Evolutionary conservation across 2,113 vertebrate genomes (phyloP), one percentile per base, ranked within the genome.

Genomic region (Lagopus leucura): DNA sequence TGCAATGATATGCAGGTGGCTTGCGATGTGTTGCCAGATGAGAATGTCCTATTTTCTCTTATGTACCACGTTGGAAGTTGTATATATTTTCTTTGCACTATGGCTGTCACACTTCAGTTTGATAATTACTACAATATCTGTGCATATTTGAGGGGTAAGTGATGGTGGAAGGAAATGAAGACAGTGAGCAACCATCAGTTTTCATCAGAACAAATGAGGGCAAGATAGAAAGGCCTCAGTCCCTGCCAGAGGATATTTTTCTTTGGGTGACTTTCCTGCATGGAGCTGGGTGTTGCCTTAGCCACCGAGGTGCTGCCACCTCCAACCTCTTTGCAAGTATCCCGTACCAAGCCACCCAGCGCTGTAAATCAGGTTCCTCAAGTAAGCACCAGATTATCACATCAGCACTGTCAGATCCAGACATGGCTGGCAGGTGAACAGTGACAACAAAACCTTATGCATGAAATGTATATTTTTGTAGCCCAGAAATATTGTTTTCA

Each of bases 1-100:
- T 3, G n/a, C 17, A 32, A 3, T 1, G 1, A 7, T 5, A 6
- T 18, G 20, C 24, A 5, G 8, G 6, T 63, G 64, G 11, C 24
- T 66, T 71, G 4, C 13, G 34, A 38, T 18, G 3, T 48, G 15
- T 57, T 75, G 8, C 21, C 32, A 65, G 50, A 55, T 55, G 36
- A 55, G 63, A 76, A 55, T 22, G 64, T 27, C 19, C 32, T 22
- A 5, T 52, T 79, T 52, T 79, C 40, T 50, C 38, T 72, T 57
- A 42, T 13, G 22, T 6, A 55, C 2, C 11, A 16, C 12, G 25
- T 38, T 48, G 57, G 54, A 69, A 8, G 25, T 15, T 30, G 3
- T 52, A 3, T 52, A 3, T 36, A 21, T 30, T 74, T 71, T 67
- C 16, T 75, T 67, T 83, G 25, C 30, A 30, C 20, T 60, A 8